A percentile compares a stretch with the other conserved stretches of the same genome.
These are phyloP conservation scores for Catostylus mosaicus DNA, from an alignment of 30 jellyfish, hydroid and myxozoan genomes.

Conservation along the genomic window DNA sequence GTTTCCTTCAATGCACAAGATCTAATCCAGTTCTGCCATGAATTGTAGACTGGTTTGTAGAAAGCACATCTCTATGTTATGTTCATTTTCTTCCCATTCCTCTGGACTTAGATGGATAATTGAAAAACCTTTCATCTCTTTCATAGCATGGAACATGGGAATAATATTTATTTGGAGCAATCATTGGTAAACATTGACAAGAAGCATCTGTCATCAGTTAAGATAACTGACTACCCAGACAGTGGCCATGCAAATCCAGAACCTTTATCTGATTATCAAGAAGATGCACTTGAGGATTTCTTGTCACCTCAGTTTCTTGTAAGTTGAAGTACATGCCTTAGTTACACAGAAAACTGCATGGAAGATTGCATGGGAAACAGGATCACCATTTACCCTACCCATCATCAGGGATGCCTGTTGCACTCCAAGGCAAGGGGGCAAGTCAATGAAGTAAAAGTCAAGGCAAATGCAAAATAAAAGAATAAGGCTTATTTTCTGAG, in stretches of 20 bases:
- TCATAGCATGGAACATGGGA: slow-evolving; percentile 63
- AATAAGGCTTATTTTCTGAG: not conserved
- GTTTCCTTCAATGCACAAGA: too few relatives aligned
- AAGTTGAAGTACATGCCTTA: slow-evolving; percentile 4
- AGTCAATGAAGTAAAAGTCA: not conserved
- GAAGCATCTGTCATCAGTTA: slow-evolving; percentile 40
- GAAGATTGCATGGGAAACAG: not conserved
- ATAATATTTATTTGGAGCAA: slow-evolving; percentile 28
- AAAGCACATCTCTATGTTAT: not conserved
- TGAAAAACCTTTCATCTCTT: not conserved
- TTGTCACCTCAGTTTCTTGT: slow-evolving; percentile 70
- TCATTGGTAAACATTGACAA: slow-evolving; percentile 16
- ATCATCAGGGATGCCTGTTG: not conserved
- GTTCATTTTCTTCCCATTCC: not conserved
- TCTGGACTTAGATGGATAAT: not conserved
- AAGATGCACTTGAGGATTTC: slow-evolving; percentile 62
- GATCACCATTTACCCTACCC: not conserved
- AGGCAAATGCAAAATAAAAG: not conserved
- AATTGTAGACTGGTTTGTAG: not conserved
- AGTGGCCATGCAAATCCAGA: slow-evolving; percentile 83
- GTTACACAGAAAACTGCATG: not conserved
- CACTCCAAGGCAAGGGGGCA: not conserved
- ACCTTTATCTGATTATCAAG: slow-evolving; percentile 57
- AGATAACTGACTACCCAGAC: slow-evolving; percentile 85
- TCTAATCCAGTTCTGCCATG: not conserved